Evolutionary conservation across 35 echinoderm and acorn worm species (phyloP).

Genomic region (Ophioderma brevispina): DNA sequence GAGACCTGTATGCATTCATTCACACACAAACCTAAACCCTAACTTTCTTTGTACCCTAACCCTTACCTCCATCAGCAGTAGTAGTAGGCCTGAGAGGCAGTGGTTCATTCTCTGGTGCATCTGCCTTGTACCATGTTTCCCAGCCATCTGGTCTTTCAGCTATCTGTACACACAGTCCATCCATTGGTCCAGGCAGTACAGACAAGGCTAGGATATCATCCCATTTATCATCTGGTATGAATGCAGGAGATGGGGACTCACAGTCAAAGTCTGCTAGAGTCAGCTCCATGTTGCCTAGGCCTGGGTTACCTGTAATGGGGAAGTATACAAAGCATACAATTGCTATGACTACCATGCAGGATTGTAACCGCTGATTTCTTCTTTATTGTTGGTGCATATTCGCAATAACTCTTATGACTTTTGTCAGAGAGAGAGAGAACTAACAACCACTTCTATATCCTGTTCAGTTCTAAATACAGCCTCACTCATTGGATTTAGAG

Average conservation of each 20-base stretch:
- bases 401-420: too few species aligned
- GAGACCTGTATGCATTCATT: too few species aligned
- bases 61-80: conserved; percentile 40
- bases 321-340: not conserved
- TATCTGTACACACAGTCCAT: conserved; percentile 87
- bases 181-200: conserved; percentile 85
- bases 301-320: conserved; percentile 71
- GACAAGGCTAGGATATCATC: conserved; percentile 94
- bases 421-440: too few species aligned
- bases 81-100: conserved; percentile 63
- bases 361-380: too few species aligned
- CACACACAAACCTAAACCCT: conserved; percentile 8
- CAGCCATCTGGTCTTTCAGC: conserved; percentile 74
- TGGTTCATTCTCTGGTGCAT: conserved; percentile 69
- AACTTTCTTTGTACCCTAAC: too few species aligned
- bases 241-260: conserved; percentile 66
- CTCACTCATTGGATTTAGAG: too few species aligned
- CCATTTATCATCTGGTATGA: conserved; percentile 83
- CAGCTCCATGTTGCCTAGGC: conserved; percentile 90
- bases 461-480: too few species aligned
- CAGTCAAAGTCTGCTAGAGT: conserved; percentile 90
- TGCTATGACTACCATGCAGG: not conserved
- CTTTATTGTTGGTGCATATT: too few species aligned
- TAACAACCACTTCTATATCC: too few species aligned
- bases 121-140: conserved; percentile 80